Conservation (phyloP, 2,888 invertebrate species). For the Metallyticus violacea region DNA sequence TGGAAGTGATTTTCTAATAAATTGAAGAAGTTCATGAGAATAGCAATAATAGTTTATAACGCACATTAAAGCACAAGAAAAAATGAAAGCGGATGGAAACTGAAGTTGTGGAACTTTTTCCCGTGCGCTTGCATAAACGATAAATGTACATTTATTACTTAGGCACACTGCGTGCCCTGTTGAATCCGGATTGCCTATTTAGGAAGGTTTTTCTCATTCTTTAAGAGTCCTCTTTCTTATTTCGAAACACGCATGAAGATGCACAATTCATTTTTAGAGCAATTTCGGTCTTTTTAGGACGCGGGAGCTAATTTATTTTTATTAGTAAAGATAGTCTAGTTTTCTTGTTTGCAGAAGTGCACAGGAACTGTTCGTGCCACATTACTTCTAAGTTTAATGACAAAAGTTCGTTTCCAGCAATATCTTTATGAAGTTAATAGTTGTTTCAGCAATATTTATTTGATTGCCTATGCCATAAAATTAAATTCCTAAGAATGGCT, state of each 20-base stretch:
- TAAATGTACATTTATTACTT: neutral
- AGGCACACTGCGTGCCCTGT: no score
- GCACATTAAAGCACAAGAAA: neutral
- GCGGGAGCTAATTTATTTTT: neutral
- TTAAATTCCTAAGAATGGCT: no score
- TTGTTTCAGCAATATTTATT: no score
- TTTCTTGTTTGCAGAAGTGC: no score
- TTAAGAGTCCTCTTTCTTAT: neutral
- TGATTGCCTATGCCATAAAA: no score
- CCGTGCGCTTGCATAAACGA: neutral
- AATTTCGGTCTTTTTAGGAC: neutral
- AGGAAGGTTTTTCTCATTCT: neutral
- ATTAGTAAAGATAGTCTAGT: no score
- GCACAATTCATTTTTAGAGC: neutral
- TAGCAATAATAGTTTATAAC: neutral
- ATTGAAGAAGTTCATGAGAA: neutral
- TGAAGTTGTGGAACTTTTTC: neutral
- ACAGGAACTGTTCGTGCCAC: no score
- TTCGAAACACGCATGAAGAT: neutral
- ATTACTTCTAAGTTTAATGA: no score
- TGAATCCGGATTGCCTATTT: no score
- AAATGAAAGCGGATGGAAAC: neutral
- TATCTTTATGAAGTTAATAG: no score
- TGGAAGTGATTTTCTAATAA: neutral
- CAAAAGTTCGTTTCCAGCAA: no score